Percentiles rank a stretch among this genome's conserved stretches.
These are phyloP conservation scores for Patagioenas fasciata DNA, from an alignment of 2,113 vertebrate genomes.

Conservation along the genomic window DNA sequence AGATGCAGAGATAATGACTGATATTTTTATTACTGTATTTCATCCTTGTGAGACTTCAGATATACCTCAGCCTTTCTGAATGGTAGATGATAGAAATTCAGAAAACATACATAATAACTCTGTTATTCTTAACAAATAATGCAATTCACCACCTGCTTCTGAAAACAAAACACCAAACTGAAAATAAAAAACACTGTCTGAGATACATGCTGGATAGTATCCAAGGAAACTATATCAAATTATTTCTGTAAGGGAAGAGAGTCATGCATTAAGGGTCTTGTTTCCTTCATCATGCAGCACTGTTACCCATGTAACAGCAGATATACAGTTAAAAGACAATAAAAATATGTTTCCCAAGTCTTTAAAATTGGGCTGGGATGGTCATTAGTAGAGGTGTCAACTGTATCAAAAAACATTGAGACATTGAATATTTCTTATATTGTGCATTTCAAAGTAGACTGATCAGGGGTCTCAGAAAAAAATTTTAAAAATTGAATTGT, in stretches of 20 bases:
- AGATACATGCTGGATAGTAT: neutral
- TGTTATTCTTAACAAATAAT: neutral
- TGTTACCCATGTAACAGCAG: neutral
- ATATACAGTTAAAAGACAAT: neutral
- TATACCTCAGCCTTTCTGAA: neutral
- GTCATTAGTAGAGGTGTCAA: neutral
- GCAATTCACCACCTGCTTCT: neutral
- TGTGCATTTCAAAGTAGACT: neutral
- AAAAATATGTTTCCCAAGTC: neutral
- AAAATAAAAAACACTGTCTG: neutral
- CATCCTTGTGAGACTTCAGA: neutral
- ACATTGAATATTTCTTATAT: neutral
- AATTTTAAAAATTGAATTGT: neutral
- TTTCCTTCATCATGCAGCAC: neutral
- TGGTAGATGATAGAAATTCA: neutral
- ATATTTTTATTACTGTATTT: neutral
- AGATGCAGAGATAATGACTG: neutral
- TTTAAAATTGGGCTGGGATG: neutral
- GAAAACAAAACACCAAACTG: neutral
- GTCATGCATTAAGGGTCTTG: neutral
- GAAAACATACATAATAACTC: neutral
- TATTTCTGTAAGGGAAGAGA: neutral
- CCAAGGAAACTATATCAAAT: conserved; percentile 15
- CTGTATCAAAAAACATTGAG: neutral
- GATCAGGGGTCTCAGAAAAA: neutral